Conservation (phyloP, 1,140 invertebrate species). For the Drosophila melanica region DNA sequence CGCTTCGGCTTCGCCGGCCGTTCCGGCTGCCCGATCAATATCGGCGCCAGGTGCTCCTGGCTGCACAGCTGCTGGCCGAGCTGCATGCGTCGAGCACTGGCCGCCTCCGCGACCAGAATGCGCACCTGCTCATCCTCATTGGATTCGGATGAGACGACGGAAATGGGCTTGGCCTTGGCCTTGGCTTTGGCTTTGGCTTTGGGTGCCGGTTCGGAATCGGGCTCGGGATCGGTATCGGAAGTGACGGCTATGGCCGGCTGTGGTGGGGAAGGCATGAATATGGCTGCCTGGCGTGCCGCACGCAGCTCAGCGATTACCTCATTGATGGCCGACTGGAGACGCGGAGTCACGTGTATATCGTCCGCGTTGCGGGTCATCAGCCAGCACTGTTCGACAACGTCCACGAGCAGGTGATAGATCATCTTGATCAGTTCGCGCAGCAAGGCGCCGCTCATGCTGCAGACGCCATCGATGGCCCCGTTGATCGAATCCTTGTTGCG, state of each 20-base stretch:
- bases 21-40: not conserved
- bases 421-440: constrained; percentile 31
- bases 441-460: not conserved
- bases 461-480: constrained; percentile 87
- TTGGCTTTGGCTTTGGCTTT: too few species aligned
- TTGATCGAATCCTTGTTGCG: constrained; percentile 90
- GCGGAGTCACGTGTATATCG: constrained; percentile 34
- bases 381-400: constrained; percentile 33
- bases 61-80: not conserved
- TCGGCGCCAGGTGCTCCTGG: constrained; percentile 20
- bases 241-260: not conserved
- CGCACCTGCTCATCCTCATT: not conserved
- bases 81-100: constrained; percentile 19
- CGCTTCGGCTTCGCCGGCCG: constrained; percentile 1
- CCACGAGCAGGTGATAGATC: constrained; percentile 21
- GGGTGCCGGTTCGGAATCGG: too few species aligned
- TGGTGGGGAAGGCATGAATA: not conserved
- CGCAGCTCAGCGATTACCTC: constrained; percentile 41
- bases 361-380: constrained; percentile 13
- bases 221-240: too few species aligned
- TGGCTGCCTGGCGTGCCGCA: constrained; percentile 12
- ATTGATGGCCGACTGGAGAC: constrained; percentile 41
- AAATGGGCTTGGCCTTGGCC: too few species aligned
- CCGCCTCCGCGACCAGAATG: constrained; percentile 13
- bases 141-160: not conserved